Evolutionary conservation across 2,113 vertebrate genomes (phyloP).

Genomic region (Laticauda laticaudata): DNA sequence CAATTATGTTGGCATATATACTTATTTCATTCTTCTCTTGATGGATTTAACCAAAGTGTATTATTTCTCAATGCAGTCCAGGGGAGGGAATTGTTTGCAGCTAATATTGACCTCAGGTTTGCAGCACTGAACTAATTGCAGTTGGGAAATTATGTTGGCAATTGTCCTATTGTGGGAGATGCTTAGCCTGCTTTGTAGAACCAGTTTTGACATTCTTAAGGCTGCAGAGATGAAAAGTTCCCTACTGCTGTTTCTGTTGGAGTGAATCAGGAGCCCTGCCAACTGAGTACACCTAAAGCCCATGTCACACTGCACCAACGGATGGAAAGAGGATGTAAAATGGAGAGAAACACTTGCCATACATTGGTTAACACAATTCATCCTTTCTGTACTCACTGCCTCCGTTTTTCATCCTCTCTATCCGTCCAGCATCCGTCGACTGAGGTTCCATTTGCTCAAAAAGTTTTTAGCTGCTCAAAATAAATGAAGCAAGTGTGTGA

Average conservation of each 20-base stretch:
- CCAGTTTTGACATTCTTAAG: conserved; percentile 1
- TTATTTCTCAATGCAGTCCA: not conserved
- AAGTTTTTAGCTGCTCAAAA: too few relatives aligned
- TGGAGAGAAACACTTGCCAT: too few relatives aligned
- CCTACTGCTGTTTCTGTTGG: conserved; percentile 1
- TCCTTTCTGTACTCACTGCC: too few relatives aligned
- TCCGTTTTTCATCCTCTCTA: too few relatives aligned
- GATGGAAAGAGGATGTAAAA: too few relatives aligned
- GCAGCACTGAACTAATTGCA: not conserved
- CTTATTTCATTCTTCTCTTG: not conserved
- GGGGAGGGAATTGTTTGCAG: not conserved
- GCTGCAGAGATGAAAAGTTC: not conserved
- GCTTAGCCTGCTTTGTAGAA: not conserved
- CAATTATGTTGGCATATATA: not conserved
- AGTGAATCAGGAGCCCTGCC: conserved; percentile 7
- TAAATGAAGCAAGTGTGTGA: too few relatives aligned
- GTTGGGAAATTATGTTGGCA: not conserved
- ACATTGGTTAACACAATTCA: too few relatives aligned
- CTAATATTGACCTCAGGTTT: not conserved
- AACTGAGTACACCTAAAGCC: not conserved
- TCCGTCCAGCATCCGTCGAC: too few relatives aligned
- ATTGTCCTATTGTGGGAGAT: not conserved
- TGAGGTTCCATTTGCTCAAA: too few relatives aligned
- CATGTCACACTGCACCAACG: too few relatives aligned
- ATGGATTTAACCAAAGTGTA: not conserved